phyloP scores from a whole-genome alignment of 2,113 vertebrate genomes.

The Perccottus glenii region DNA sequence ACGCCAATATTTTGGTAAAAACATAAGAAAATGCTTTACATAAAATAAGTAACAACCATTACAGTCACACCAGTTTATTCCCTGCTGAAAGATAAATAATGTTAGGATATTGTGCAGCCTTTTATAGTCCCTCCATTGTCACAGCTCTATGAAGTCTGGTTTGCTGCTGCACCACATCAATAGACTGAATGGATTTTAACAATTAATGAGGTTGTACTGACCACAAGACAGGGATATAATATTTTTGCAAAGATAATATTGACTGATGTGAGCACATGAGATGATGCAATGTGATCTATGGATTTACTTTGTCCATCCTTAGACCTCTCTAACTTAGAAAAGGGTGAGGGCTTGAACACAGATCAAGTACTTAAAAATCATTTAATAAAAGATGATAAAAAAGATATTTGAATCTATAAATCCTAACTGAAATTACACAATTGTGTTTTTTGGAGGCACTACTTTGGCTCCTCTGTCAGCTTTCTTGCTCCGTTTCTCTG shows the following conservation, averaged over 20 bases:
- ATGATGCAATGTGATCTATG: conserved; percentile 36
- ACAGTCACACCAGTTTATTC: conserved; percentile 14
- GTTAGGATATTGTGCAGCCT: neutral
- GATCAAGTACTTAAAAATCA: conserved; percentile 6
- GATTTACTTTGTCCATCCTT: conserved; percentile 23
- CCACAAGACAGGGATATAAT: conserved; percentile 1
- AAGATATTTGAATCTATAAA: neutral
- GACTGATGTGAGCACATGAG: conserved; percentile 25
- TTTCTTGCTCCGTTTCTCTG: conserved; percentile 9
- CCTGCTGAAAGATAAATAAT: neutral
- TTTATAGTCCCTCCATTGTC: neutral
- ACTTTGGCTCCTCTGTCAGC: conserved; percentile 1
- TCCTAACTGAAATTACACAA: conserved; percentile 1
- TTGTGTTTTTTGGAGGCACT: neutral
- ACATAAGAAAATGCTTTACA: conserved; percentile 17
- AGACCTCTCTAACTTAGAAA: conserved; percentile 6
- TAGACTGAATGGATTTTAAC: conserved; percentile 2
- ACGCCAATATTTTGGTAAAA: conserved; percentile 5
- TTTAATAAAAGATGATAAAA: neutral
- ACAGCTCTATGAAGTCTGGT: neutral
- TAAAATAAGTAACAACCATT: neutral
- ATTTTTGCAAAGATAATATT: conserved; percentile 22
- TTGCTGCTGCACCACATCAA: neutral
- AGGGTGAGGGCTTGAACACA: conserved; percentile 13
- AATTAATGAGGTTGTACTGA: conserved; percentile 3